phyloP scores from a whole-genome alignment of 2,797 vertebrate species.

The Sternarchorhynchus goeldii region DNA sequence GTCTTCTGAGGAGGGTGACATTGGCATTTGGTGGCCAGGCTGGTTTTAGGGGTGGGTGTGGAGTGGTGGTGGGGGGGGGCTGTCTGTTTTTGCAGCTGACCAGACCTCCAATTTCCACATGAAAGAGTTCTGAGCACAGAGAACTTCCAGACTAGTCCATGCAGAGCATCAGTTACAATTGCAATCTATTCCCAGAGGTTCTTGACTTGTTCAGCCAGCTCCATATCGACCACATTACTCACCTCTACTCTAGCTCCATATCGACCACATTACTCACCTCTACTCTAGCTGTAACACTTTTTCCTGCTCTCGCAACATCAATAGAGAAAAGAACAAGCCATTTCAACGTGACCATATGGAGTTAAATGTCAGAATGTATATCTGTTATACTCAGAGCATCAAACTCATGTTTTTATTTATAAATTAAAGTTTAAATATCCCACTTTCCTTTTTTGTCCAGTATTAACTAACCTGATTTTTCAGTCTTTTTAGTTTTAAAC shows the following conservation, averaged over 20 bases:
- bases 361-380: not conserved
- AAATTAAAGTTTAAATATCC: not conserved
- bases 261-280: constrained; percentile 62
- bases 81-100: constrained; percentile 81
- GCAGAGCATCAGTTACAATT: constrained; percentile 70
- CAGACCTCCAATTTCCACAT: constrained; percentile 75
- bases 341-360: not conserved
- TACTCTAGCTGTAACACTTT: constrained; percentile 59
- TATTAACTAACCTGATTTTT: not conserved
- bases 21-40: constrained; percentile 70
- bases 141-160: constrained; percentile 59
- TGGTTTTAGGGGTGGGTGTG: not conserved
- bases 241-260: constrained; percentile 61
- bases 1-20: constrained; percentile 69
- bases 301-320: constrained; percentile 15
- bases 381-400: not conserved
- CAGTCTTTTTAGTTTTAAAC: not conserved
- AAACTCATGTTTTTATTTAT: not conserved
- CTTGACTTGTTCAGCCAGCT: constrained; percentile 48
- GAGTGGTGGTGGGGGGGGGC: constrained; percentile 8
- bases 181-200: constrained; percentile 71
- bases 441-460: not conserved
- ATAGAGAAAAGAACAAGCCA: not conserved
- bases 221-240: constrained; percentile 64
- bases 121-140: constrained; percentile 68